Conservation (phyloP, 1,140 invertebrate species). For the Caenorhabditis briggsae region DNA sequence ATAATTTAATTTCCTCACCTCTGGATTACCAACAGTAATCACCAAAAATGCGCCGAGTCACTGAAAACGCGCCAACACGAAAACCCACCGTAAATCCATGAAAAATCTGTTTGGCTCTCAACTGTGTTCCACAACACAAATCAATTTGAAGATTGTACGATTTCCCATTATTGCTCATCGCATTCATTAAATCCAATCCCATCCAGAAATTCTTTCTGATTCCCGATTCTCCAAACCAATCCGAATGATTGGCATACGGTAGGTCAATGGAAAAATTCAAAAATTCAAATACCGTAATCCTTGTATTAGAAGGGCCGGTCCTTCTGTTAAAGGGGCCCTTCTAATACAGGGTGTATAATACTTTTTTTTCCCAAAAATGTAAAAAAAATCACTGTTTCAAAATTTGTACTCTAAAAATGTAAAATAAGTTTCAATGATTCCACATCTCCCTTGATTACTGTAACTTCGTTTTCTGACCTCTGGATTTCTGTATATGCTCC, state of each 20-base stretch:
- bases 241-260: background rate
- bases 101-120: conserved; percentile 12
- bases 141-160: background rate
- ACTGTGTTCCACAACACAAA: conserved; percentile 7
- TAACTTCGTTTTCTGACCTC: background rate
- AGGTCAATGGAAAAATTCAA: background rate
- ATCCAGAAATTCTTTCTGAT: background rate
- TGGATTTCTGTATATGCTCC: conserved; percentile 10
- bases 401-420: no score
- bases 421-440: no score
- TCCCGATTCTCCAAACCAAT: conserved; percentile 8
- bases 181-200: conserved; percentile 12
- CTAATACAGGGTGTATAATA: no score
- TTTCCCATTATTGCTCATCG: background rate
- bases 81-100: background rate
- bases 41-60: no score
- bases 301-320: no score
- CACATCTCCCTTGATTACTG: no score
- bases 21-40: no score
- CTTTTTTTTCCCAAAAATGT: no score
- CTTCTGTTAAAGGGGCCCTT: no score
- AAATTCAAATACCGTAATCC: no score
- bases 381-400: no score
- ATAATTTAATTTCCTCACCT: no score
- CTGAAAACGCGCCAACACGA: background rate